Evolutionary conservation across 2,888 invertebrate genomes (phyloP).

Genomic region (Candidula unifasciata): DNA sequence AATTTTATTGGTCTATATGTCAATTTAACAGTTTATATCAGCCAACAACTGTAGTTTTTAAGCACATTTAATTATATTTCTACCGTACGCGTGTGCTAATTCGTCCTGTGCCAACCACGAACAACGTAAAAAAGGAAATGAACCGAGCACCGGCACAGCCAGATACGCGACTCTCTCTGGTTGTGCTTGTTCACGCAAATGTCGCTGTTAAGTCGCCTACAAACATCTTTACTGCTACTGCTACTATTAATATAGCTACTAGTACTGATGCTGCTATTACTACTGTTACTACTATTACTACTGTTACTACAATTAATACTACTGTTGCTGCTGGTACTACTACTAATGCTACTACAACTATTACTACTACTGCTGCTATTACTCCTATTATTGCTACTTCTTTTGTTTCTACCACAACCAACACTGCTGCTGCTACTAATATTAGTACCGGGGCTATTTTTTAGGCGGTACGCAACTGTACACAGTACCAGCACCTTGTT

Average conservation of each 20-base stretch:
- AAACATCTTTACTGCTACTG: not conserved
- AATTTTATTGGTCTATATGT: not conserved
- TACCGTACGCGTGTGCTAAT: not conserved
- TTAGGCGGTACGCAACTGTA: not conserved
- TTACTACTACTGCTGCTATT: not conserved
- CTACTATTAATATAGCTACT: not conserved
- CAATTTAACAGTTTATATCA: not conserved
- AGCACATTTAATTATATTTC: not conserved
- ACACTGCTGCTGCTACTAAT: conserved; percentile 3
- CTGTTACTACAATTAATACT: not conserved
- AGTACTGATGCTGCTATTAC: not conserved
- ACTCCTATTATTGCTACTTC: conserved; percentile 4
- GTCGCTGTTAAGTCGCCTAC: too few species aligned
- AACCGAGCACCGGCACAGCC: not conserved
- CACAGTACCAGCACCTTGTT: not conserved
- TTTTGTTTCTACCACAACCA: not conserved
- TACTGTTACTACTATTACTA: not conserved
- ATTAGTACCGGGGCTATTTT: not conserved
- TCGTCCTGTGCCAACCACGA: conserved; percentile 7
- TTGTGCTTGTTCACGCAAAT: too few species aligned
- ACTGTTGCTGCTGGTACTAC: not conserved
- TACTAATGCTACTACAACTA: conserved; percentile 30
- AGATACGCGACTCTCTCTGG: not conserved
- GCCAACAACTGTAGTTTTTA: not conserved
- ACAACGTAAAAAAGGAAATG: conserved; percentile 13